Base-by-base conservation (phyloP, 2,888 invertebrate genomes). In the Lasioglossum calceatum region DNA sequence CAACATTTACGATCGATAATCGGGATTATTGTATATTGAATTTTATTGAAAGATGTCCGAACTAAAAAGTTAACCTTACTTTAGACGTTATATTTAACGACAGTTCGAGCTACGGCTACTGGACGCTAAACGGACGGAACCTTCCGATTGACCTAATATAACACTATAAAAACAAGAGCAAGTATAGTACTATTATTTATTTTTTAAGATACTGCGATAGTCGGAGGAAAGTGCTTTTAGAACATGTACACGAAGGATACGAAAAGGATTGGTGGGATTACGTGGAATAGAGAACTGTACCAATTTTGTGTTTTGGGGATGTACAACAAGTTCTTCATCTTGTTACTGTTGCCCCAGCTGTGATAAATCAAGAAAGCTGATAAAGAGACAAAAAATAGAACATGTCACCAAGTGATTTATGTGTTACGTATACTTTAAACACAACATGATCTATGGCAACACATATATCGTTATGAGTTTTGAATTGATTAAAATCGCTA, bases 241-340 rank as follows among this genome's bases (percentile, higher is more conserved):
- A 99, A 95, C 99, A 99, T 95, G 99, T 99, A 78, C 98, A 99
- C 95, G 99, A 99, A 96, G 99, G 99, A 88, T 99, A 99, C 95
- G 99, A 99, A 95, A 99, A 98, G 96, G 99, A 99, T 95, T 98
- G 98, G 97, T 99, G 99, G 99, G 98, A 98, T 94, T 99, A 98
- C 95, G 98, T 97, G 96, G 98, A 98, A 97, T 98, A 87, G 85
- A 85, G 67, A 77, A 76, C 67, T 86, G 81, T 80, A 83, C 79
- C 82, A 85, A 84, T 84, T 90, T 89, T 81, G 77, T 89, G 89
- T 89, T 80, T 85, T 84, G 89, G 89, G 90, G 88, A 87, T 90
- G 86, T 86, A 82, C 89, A 67, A 88, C 88, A 84, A 86, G 83
- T 82, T 88, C 89, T 91, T 88, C 83, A 86, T 87, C 91, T 91